Evolutionary conservation across 2,113 vertebrate species (phyloP).

Genomic region (Vanacampus margaritifer): DNA sequence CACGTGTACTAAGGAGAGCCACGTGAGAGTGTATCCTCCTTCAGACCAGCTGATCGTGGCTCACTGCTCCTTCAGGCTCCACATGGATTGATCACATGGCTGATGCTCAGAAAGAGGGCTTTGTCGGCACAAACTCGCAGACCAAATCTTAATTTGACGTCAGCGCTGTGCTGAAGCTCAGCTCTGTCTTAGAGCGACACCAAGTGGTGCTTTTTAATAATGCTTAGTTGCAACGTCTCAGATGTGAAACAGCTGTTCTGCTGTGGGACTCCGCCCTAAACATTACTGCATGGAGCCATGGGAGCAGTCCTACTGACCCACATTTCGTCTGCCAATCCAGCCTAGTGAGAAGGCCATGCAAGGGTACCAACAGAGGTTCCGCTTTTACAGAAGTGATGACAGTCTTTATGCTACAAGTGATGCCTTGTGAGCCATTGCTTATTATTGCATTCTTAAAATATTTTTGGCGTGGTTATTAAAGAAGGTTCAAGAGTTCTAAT

Average conservation of each 20-base stretch:
- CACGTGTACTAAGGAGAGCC: conserved; percentile 17
- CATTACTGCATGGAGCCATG: conserved; percentile 34
- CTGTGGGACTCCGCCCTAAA: neutral
- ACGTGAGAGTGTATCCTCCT: conserved; percentile 26
- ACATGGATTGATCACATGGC: conserved; percentile 62
- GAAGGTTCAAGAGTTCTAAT: neutral
- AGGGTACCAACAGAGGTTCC: conserved; percentile 41
- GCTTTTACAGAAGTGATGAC: conserved; percentile 48
- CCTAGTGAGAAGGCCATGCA: conserved; percentile 9
- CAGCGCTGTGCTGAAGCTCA: neutral
- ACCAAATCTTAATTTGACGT: neutral
- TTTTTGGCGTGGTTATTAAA: neutral
- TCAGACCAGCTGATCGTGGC: conserved; percentile 44
- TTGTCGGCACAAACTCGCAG: conserved; percentile 41
- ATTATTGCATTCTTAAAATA: neutral
- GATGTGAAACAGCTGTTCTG: conserved; percentile 34
- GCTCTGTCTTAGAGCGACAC: conserved; percentile 31
- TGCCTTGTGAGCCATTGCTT: neutral
- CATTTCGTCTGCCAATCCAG: conserved; percentile 33
- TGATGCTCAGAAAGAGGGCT: conserved; percentile 38
- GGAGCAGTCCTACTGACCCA: conserved; percentile 52
- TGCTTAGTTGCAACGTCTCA: conserved; percentile 12
- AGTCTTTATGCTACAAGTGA: conserved; percentile 10
- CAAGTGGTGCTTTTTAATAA: conserved; percentile 47
- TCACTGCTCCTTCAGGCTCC: conserved; percentile 37